These are phyloP conservation scores for Netelia fuscicornis DNA, from an alignment of 2,888 invertebrate genomes.

Conservation along the genomic window DNA sequence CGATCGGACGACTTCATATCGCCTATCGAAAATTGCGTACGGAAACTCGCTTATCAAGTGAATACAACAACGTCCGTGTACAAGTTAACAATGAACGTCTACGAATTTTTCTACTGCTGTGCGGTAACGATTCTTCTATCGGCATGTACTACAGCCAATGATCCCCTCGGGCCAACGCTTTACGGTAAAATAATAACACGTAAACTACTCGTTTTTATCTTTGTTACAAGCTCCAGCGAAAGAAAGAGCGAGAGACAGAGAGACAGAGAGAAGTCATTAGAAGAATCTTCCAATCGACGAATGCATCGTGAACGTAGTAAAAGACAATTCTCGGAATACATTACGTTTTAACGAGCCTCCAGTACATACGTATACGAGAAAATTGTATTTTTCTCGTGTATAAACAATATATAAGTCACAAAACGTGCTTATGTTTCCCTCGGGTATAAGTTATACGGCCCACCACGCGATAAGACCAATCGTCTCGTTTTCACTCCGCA, in stretches of 20 bases:
- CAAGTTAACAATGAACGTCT: conserved; percentile 30
- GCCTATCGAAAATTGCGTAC: not conserved
- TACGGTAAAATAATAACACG: conserved; percentile 55
- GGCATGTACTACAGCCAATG: conserved; percentile 24
- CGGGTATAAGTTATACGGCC: no score
- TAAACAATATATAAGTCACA: not conserved
- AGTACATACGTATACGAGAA: not conserved
- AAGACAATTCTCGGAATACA: not conserved
- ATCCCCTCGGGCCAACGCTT: conserved; percentile 11
- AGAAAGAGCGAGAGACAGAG: no score
- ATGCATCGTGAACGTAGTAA: not conserved
- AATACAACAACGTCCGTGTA: not conserved
- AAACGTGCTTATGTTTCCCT: no score
- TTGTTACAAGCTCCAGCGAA: not conserved
- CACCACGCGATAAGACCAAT: no score
- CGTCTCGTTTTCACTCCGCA: no score
- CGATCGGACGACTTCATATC: not conserved
- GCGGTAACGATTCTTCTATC: conserved; percentile 17
- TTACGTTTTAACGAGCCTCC: not conserved
- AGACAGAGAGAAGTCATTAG: not conserved
- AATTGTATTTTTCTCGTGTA: not conserved
- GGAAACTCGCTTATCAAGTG: not conserved
- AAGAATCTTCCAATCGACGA: not conserved
- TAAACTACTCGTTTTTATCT: not conserved
- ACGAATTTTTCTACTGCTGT: not conserved